phyloP scores from a whole-genome alignment of 2,113 vertebrate genomes.

The Diadophis punctatus region DNA sequence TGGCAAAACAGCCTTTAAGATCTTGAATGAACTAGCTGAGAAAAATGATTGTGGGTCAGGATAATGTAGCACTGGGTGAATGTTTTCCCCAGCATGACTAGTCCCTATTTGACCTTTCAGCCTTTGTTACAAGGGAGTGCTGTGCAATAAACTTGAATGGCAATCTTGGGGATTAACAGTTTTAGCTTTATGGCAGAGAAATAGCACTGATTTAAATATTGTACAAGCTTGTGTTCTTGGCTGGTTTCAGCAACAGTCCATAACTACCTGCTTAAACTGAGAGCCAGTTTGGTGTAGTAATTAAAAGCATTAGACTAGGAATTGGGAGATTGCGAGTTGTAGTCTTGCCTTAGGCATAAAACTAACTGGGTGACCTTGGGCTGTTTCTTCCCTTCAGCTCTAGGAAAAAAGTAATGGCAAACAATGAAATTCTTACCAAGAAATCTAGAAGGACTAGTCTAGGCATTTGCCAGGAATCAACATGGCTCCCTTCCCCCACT shows the following conservation, averaged over 20 bases:
- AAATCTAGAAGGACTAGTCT: neutral
- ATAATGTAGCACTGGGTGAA: neutral
- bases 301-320: neutral
- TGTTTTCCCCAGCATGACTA: neutral
- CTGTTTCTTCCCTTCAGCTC: neutral
- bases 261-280: neutral
- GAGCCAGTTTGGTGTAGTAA: neutral
- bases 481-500: neutral
- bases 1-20: neutral
- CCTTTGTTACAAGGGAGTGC: conserved; percentile 2
- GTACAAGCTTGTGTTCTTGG: neutral
- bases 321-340: neutral
- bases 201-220: neutral
- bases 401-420: neutral
- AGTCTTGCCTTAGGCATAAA: neutral
- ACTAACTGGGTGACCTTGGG: neutral
- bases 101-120: neutral
- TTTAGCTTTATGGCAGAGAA: neutral
- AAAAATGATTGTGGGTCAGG: neutral
- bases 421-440: neutral
- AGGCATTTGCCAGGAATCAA: neutral
- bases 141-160: neutral
- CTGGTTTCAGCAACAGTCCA: neutral
- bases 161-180: neutral
- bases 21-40: neutral